A percentile compares a stretch with the other conserved stretches of the same genome.
Conservation (phyloP, 1,140 invertebrate species). For the Polypedilum pembai region DNA sequence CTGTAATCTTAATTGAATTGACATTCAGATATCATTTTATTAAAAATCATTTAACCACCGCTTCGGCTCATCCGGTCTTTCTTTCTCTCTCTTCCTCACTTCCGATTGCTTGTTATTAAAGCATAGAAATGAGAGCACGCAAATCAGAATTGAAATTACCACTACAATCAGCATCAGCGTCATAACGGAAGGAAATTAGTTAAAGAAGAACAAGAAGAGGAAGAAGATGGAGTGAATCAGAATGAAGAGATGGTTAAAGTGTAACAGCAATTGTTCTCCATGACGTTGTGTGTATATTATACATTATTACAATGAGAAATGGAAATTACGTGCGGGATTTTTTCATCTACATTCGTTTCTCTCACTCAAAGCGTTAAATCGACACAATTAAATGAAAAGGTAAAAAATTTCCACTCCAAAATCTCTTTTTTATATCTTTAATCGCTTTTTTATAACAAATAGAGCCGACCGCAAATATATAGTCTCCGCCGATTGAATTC, state of each 20-base stretch:
- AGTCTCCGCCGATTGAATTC: no score
- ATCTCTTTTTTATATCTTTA: conserved; percentile 10
- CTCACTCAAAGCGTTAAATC: not conserved
- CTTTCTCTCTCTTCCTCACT: not conserved
- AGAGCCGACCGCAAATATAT: not conserved
- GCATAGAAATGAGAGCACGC: not conserved
- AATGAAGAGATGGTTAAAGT: not conserved
- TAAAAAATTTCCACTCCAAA: not conserved
- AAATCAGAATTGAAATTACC: not conserved
- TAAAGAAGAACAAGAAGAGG: conserved; percentile 3
- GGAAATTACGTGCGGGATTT: conserved; percentile 5
- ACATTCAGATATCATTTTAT: conserved; percentile 1
- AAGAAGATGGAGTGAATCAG: not conserved
- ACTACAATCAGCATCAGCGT: not conserved
- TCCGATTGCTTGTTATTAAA: conserved; percentile 3
- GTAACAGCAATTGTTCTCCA: conserved; percentile 12
- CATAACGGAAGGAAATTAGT: conserved; percentile 11
- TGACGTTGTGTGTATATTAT: conserved; percentile 1
- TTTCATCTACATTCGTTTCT: not conserved
- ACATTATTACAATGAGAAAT: conserved; percentile 10
- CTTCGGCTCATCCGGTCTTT: not conserved
- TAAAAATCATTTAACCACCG: not conserved
- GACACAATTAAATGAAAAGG: conserved; percentile 15
- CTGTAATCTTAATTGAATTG: conserved; percentile 24
- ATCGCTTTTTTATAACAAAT: conserved; percentile 16